A percentile compares a stretch with the other conserved stretches of the same genome.
Evolutionary conservation across 1,140 invertebrate species (phyloP).

Genomic region (Leptopilina boulardi): DNA sequence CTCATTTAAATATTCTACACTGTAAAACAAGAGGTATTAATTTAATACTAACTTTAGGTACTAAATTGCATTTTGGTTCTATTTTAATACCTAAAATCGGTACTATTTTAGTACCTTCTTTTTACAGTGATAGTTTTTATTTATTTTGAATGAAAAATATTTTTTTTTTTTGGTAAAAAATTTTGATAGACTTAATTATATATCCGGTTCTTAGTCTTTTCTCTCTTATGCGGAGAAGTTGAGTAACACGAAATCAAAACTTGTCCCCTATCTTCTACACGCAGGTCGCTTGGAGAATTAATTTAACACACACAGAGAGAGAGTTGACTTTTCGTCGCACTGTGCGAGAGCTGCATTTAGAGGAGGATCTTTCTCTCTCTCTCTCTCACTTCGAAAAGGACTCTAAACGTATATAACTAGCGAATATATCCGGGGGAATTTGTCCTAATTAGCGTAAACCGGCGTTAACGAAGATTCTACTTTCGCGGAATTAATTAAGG

Average conservation of each 20-base stretch:
- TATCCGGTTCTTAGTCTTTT: too few relatives aligned
- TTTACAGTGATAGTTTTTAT: too few relatives aligned
- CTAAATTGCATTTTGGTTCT: too few relatives aligned
- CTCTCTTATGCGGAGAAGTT: background rate
- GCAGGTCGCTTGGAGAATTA: background rate
- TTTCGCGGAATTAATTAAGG: slow-evolving; percentile 68
- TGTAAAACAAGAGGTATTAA: too few relatives aligned
- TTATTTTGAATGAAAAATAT: too few relatives aligned
- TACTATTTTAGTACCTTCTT: too few relatives aligned
- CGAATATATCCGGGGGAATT: slow-evolving; percentile 58
- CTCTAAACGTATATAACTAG: slow-evolving; percentile 33
- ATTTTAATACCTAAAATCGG: too few relatives aligned
- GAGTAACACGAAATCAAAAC: slow-evolving; percentile 17
- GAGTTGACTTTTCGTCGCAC: background rate
- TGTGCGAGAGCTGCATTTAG: background rate
- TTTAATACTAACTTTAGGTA: too few relatives aligned
- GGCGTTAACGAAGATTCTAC: slow-evolving; percentile 68
- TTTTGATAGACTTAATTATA: too few relatives aligned
- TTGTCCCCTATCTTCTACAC: background rate
- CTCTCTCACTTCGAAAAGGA: slow-evolving; percentile 30
- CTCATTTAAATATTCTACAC: too few relatives aligned
- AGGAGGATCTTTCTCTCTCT: background rate
- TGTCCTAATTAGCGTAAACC: slow-evolving; percentile 64
- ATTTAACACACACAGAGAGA: background rate
- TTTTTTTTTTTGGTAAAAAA: too few relatives aligned